Conservation (phyloP, 2,113 vertebrate species). For the pig (Sus scrofa) region DNA sequence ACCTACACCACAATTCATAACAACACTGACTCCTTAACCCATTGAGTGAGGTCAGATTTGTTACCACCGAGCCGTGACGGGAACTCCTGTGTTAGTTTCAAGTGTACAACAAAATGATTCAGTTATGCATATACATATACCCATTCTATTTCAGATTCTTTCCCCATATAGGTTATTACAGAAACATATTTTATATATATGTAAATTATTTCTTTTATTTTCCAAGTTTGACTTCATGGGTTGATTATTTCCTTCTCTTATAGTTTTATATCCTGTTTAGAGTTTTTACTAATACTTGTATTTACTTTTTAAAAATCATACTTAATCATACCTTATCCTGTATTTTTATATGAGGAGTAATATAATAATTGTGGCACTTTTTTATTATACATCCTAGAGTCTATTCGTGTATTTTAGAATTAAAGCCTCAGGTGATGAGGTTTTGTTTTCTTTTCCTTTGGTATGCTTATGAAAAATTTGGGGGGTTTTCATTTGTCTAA, state of each 20-base stretch:
- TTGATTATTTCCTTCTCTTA: slow-evolving; percentile 26
- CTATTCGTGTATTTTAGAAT: slow-evolving; percentile 14
- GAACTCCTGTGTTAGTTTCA: no score
- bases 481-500: not conserved
- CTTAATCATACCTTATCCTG: not conserved
- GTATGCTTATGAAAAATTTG: not conserved
- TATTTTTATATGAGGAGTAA: not conserved
- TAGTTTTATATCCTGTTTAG: not conserved
- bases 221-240: not conserved
- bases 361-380: not conserved
- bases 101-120: no score
- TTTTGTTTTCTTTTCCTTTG: not conserved
- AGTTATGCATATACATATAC: no score
- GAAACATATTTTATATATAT: not conserved
- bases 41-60: no score
- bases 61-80: no score
- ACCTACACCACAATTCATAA: no score
- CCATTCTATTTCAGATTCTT: no score
- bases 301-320: not conserved
- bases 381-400: not conserved
- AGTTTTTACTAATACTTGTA: not conserved
- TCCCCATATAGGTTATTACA: no score
- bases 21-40: no score
- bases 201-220: not conserved
- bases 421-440: not conserved